Evolutionary conservation across 2,113 vertebrate genomes (phyloP).

Genomic region (Coptodon rendalli): DNA sequence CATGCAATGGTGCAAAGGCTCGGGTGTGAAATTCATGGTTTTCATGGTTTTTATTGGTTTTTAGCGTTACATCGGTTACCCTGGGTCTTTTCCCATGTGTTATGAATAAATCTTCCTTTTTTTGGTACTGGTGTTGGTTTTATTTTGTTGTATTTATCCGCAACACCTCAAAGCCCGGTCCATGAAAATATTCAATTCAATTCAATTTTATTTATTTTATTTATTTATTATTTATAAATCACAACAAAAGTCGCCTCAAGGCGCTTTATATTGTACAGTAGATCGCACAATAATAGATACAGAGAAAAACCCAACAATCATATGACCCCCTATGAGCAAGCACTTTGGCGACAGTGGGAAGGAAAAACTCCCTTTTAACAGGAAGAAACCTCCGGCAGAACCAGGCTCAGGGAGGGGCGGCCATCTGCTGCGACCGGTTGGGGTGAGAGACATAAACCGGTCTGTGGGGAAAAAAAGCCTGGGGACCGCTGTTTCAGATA

Average conservation of each 20-base stretch:
- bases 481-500: not conserved
- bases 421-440: no score
- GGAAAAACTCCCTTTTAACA: no score
- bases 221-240: no score
- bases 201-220: no score
- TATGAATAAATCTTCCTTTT: not conserved
- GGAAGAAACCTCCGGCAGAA: no score
- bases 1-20: not conserved
- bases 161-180: not conserved
- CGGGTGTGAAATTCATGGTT: not conserved
- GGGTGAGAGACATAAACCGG: not conserved
- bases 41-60: rapidly evolving
- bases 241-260: no score
- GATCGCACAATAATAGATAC: no score
- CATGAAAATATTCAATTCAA: not conserved
- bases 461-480: not conserved
- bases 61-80: not conserved
- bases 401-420: no score
- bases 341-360: no score
- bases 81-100: not conserved
- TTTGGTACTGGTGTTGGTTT: not conserved
- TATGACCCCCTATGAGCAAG: no score
- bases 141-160: not conserved
- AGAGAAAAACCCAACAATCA: no score
- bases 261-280: no score